A percentile compares a stretch with the other conserved stretches of the same genome.
These are phyloP conservation scores for Grammomys surdaster DNA, from an alignment of 2,113 vertebrate genomes.

Conservation along the genomic window DNA sequence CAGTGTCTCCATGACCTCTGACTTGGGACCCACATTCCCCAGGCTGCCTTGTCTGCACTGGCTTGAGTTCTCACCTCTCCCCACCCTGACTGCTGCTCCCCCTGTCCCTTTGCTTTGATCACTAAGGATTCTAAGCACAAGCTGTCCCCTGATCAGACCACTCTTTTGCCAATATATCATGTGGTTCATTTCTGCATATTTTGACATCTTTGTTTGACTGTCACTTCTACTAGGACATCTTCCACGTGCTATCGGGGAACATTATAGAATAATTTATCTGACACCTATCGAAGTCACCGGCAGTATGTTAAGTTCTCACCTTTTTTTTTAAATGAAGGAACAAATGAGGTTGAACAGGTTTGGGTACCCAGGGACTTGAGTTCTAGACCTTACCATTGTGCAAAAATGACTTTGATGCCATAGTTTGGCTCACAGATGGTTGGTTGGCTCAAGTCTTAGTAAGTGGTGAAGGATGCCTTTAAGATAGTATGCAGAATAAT, in stretches of 20 bases:
- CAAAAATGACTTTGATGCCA: not conserved
- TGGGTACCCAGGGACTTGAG: not conserved
- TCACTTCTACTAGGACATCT: not conserved
- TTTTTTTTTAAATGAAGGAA: not conserved
- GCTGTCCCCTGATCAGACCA: not conserved
- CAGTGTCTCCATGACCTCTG: not conserved
- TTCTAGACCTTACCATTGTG: constrained; percentile 6
- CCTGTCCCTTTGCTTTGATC: not conserved
- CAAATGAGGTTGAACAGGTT: not conserved
- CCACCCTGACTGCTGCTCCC: accelerated
- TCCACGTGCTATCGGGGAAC: not conserved
- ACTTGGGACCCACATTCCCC: not conserved
- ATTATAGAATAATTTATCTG: constrained; percentile 5
- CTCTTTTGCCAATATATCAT: not conserved
- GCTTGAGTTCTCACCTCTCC: not conserved
- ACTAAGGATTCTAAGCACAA: not conserved
- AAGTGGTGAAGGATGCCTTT: constrained; percentile 34
- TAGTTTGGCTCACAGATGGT: not conserved
- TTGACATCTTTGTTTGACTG: not conserved
- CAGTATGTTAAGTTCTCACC: not conserved
- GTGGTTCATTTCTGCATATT: not conserved
- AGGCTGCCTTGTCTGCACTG: not conserved
- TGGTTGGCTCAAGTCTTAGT: constrained; percentile 21
- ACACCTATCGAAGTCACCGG: not conserved
- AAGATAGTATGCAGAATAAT: constrained; percentile 49